Evolutionary conservation across 2,797 vertebrate species (phyloP), one percentile per base, ranked within the genome.

Genomic region (Poecilia picta): DNA sequence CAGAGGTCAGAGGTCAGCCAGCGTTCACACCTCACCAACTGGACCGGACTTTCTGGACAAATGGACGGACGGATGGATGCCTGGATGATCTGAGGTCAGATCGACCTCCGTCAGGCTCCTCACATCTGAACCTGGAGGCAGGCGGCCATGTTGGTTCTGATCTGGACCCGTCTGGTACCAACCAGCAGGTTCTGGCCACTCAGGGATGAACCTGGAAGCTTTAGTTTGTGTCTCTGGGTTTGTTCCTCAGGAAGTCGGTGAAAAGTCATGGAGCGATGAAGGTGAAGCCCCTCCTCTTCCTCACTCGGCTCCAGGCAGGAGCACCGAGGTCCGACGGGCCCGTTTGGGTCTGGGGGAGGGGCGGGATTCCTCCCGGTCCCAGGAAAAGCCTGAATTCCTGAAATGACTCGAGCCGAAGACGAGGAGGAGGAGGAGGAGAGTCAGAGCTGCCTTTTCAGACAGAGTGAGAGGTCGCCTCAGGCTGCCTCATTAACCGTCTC

Each of bases 261-360:
- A 68, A 41, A 43, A 23, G 36, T 68, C 64, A 39, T 1, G 2
- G 16, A 55, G 53, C 0, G 53, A 55, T 23, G 53, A 55, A 55
- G 46, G 18, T 47, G 46, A 18, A 46, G 70, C 45, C 43, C 36
- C 41, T 80, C 76, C 76, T 78, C 89, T 83, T 76, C 89, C 91
- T 89, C 46, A 18, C 46, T 47, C 18, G 1, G 5, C 46, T 47
- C 5, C 46, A 47, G 46, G 6, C 46, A 47, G 46, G 15, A 47
- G 46, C 5, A 5, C 46, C 5, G 46, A 18, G 46, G 15, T 5
- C 16, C 46, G 1, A 15, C 16, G 6, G 45, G 15, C 46, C 4
- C 13, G 43, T 45, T 10, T 45, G 43, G 11, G 43, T 2, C 2
- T 10, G 31, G 20, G 31, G 25, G 33, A 31, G 70, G 49, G 41